Conservation (phyloP, 2,888 invertebrate genomes). For the Punctoribates punctum region DNA sequence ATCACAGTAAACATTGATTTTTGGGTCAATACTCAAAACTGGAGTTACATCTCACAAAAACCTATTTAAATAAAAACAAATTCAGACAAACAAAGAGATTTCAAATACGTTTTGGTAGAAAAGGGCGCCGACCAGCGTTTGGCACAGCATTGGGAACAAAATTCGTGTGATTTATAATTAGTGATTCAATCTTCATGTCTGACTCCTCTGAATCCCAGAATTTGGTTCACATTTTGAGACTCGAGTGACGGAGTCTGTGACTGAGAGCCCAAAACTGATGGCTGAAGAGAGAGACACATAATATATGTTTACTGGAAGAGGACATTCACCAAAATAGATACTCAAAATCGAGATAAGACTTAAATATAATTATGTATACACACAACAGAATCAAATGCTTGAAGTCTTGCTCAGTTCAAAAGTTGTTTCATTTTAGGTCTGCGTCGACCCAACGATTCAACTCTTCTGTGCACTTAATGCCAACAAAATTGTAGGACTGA, state of each 20-base stretch:
- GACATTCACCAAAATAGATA: constrained; percentile 35
- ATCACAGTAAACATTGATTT: neutral
- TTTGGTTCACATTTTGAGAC: too few species aligned
- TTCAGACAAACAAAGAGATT: too few species aligned
- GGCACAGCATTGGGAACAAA: neutral
- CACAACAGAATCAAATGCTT: neutral
- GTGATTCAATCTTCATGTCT: neutral
- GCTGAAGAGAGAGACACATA: neutral
- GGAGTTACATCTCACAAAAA: neutral
- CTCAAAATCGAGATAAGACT: constrained; percentile 15
- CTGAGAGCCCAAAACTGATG: neutral
- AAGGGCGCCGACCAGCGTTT: neutral
- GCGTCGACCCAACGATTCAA: constrained; percentile 4
- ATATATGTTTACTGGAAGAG: neutral
- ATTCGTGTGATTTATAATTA: neutral
- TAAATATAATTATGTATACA: neutral
- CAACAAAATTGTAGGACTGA: too few species aligned
- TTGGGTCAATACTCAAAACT: neutral
- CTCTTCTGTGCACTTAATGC: neutral
- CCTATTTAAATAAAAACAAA: too few species aligned
- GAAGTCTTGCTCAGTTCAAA: constrained; percentile 1
- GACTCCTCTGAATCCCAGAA: neutral
- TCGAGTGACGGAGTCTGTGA: too few species aligned
- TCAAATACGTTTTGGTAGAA: neutral
- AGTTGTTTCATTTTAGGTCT: neutral